Evolutionary conservation across 1,140 invertebrate species (phyloP).

Genomic region (Apis dorsata): DNA sequence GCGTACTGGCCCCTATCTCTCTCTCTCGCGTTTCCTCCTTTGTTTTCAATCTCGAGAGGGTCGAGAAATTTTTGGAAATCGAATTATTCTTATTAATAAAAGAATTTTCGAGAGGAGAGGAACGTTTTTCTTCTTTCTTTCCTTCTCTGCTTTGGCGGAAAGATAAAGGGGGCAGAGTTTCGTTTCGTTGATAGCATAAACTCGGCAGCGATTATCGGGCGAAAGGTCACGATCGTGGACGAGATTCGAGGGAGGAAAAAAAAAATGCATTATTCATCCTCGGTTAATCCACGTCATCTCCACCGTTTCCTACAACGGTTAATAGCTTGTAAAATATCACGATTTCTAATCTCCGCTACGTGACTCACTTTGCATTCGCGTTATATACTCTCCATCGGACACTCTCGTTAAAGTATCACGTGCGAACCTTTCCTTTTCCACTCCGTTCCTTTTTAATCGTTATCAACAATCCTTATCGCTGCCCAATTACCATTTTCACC

Average conservation of each 20-base stretch:
- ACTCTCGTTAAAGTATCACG: neutral
- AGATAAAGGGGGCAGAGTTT: neutral
- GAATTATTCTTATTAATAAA: too few relatives aligned
- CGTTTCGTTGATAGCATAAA: neutral
- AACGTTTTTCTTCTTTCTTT: too few relatives aligned
- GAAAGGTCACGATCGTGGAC: conserved; percentile 16
- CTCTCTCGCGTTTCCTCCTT: neutral
- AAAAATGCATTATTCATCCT: conserved; percentile 24
- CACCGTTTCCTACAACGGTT: neutral
- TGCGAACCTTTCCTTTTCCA: neutral
- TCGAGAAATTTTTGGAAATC: too few relatives aligned
- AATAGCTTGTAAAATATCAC: conserved; percentile 1
- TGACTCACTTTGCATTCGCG: neutral
- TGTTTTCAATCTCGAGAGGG: neutral
- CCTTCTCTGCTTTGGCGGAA: too few relatives aligned
- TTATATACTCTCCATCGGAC: too few relatives aligned
- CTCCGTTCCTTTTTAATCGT: neutral
- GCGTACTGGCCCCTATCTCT: neutral
- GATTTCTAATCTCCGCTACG: neutral
- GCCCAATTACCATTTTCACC: neutral
- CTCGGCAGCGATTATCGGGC: neutral
- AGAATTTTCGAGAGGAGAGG: too few relatives aligned
- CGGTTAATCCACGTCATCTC: neutral
- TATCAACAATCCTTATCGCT: neutral
- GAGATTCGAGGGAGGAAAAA: neutral